Percentiles rank a stretch among this genome's conserved stretches.
Evolutionary conservation across 2,888 invertebrate genomes (phyloP).

Genomic region (Pristionchus mayeri): DNA sequence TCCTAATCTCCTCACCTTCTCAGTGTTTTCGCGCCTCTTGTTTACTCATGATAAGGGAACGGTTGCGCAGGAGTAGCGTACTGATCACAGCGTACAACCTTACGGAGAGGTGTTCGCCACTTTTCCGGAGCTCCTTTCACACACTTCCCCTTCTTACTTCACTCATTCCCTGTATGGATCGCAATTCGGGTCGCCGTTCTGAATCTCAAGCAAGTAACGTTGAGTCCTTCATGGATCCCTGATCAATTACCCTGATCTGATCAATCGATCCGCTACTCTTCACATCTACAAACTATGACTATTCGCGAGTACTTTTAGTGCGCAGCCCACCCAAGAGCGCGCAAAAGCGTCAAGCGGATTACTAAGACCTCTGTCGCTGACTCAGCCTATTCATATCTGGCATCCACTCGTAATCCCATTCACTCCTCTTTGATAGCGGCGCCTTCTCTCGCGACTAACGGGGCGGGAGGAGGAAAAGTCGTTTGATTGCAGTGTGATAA

Average conservation of each 20-base stretch:
- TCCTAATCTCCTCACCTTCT: no score
- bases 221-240: no score
- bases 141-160: not conserved
- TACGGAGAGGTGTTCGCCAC: not conserved
- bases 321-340: not conserved
- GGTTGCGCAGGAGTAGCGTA: not conserved
- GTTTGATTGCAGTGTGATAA: conserved; percentile 16
- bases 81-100: no score
- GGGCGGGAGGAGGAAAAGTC: not conserved
- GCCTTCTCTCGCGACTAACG: not conserved
- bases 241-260: no score
- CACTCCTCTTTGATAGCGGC: not conserved
- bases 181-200: not conserved
- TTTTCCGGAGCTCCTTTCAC: not conserved
- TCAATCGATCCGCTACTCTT: not conserved
- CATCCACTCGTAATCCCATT: conserved; percentile 10
- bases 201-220: no score
- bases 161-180: not conserved
- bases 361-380: not conserved
- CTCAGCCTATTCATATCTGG: not conserved
- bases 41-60: not conserved
- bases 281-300: not conserved
- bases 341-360: not conserved
- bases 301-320: no score
- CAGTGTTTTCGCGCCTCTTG: not conserved